phyloP scores from a whole-genome alignment of 2,888 invertebrate species.

The Acheta domesticus region DNA sequence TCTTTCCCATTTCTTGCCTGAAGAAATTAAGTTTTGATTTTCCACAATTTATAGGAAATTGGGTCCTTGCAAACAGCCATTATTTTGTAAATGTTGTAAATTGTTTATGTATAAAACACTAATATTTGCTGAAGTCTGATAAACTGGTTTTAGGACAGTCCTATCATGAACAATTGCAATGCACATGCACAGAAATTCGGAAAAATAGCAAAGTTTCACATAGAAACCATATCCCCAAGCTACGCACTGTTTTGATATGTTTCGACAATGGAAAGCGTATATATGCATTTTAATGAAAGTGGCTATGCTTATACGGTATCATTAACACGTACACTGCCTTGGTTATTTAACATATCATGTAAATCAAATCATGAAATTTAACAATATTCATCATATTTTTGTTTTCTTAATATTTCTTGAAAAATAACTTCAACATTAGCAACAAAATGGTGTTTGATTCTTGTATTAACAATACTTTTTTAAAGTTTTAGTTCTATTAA shows the following conservation, averaged over 20 bases:
- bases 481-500: not conserved
- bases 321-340: not conserved
- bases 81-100: too few species aligned
- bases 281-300: not conserved
- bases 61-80: too few species aligned
- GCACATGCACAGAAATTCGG: not conserved
- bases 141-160: not conserved
- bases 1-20: too few species aligned
- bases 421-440: constrained; percentile 10
- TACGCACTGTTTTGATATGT: constrained; percentile 10
- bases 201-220: not conserved
- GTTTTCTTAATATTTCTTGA: constrained; percentile 18
- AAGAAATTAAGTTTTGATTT: too few species aligned
- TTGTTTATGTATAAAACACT: too few species aligned
- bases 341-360: not conserved
- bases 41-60: too few species aligned
- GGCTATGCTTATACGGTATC: not conserved
- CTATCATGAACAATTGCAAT: not conserved
- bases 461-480: not conserved
- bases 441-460: constrained; percentile 1
- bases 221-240: not conserved
- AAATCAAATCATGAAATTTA: not conserved
- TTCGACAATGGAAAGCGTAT: constrained; percentile 5
- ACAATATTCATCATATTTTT: not conserved
- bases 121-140: not conserved